Evolutionary conservation across 2,113 vertebrate genomes (phyloP).

Genomic region (Entelurus aequoreus): DNA sequence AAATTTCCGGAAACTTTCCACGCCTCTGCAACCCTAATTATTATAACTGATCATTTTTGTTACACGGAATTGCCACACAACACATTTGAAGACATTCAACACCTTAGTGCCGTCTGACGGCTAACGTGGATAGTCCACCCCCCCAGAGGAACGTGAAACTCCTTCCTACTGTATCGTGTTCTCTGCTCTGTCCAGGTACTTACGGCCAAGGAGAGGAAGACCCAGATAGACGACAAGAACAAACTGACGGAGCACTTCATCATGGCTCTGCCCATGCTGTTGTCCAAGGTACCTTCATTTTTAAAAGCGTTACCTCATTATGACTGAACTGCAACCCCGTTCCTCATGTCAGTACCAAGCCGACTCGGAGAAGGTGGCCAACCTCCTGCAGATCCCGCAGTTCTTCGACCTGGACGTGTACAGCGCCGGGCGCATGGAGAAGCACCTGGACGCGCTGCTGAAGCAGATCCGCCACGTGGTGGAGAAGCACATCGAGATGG

Average conservation of each 20-base stretch:
- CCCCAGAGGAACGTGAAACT: no score
- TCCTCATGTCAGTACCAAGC: constrained; percentile 85
- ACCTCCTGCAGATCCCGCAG: constrained; percentile 95
- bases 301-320: no score
- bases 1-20: no score
- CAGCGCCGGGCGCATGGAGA: constrained; percentile 97
- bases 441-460: constrained; percentile 94
- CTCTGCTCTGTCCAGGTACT: constrained; percentile 74
- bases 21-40: no score
- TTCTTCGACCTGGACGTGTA: constrained; percentile 98
- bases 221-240: constrained; percentile 96
- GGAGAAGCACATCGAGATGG: constrained; percentile 94
- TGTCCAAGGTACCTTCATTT: constrained; percentile 84
- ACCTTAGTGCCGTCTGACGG: no score
- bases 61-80: no score
- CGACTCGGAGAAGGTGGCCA: constrained; percentile 96
- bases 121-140: no score
- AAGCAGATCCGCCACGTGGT: constrained; percentile 98
- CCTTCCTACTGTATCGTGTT: not conserved
- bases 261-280: constrained; percentile 94
- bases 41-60: no score
- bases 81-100: no score
- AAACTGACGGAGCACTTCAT: constrained; percentile 98
- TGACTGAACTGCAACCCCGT: not conserved
- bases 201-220: constrained; percentile 98